Evolutionary conservation across 2,888 invertebrate genomes (phyloP), one percentile per base, ranked within the genome.

Genomic region (Matsumyia berberina): DNA sequence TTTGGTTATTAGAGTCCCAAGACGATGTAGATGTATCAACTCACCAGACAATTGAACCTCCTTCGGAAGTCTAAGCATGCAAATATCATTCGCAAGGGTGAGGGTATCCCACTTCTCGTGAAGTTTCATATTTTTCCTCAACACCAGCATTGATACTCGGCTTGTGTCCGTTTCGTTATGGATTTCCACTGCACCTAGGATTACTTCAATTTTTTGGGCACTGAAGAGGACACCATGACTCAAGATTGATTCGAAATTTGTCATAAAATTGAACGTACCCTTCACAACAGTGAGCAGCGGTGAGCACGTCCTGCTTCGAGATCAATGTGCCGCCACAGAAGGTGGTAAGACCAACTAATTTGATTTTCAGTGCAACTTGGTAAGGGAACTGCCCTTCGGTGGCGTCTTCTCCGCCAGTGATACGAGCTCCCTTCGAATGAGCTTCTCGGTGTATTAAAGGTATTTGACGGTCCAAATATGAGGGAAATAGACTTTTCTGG

Each of bases 311-410:
- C 51, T 89, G 87, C 29, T 88, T 88, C 57, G 91, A 91, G 82
- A 91, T 91, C 51, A 91, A 87, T 0, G 91, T 89, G 6, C 91
- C 91, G 19, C 91, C 91, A 70, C 91, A 91, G 89, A 90, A 91
- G 0, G 33, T 8, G 9, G 58, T 51, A 7, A 44, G 90, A 60
- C 89, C 89, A 0, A 89, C 89, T 1, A 89, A 87, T 49, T 90
- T 88, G 74, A 72, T 15, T 7, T 12, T 17, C n/a, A 91, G 88
- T 33, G 90, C 91, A 39, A 89, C 91, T 86, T 91, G 91, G 74
- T 91, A 90, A 33, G 91, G 91, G 62, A 91, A 89, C 19, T 89
- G 88, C 55, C 89, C 86, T 0, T 88, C 88, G 57, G 87, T 86
- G 6, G 90, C 91, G 49, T 89, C 89, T 81, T 88, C 88, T 31